phyloP scores from a whole-genome alignment of 2,797 vertebrate genomes.

The Hyperoplus lanceolatus region DNA sequence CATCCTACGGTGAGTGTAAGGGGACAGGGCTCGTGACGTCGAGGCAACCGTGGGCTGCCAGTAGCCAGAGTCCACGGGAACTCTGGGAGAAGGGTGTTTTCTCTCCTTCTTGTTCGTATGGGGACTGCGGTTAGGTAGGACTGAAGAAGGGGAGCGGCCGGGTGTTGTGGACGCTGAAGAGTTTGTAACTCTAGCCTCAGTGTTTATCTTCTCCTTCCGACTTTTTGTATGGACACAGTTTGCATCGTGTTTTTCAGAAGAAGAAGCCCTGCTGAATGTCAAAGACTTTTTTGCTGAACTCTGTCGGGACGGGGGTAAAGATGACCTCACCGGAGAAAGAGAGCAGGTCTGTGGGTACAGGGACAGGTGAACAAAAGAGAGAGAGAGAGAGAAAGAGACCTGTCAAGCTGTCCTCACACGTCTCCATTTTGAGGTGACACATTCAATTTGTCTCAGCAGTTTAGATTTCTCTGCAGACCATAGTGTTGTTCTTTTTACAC shows the following conservation, averaged over 20 bases:
- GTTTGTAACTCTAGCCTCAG: constrained; percentile 20
- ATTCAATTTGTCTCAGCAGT: constrained; percentile 47
- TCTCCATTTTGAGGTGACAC: constrained; percentile 47
- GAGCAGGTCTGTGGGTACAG: constrained; percentile 36
- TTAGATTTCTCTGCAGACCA: constrained; percentile 58
- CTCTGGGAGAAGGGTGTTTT: neutral
- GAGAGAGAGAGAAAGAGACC: constrained; percentile 23
- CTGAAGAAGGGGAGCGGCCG: constrained; percentile 23
- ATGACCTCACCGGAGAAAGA: constrained; percentile 48
- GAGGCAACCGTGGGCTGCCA: constrained; percentile 93
- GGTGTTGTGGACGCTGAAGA: constrained; percentile 22
- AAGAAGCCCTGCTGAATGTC: neutral
- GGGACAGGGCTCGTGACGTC: constrained; percentile 90
- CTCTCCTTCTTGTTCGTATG: constrained; percentile 26
- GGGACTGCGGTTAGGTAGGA: constrained; percentile 8
- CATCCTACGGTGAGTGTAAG: constrained; percentile 96
- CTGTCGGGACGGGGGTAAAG: constrained; percentile 27
- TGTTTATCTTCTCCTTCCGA: constrained; percentile 29
- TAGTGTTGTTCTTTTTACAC: constrained; percentile 47
- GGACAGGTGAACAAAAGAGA: constrained; percentile 22
- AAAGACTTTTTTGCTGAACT: constrained; percentile 36
- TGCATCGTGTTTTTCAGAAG: constrained; percentile 13
- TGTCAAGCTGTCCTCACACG: constrained; percentile 21
- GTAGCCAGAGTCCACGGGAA: constrained; percentile 78
- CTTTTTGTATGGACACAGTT: constrained; percentile 29